Evolutionary conservation across 2,888 invertebrate species (phyloP).

Genomic region (Listrodromus nycthemerus): DNA sequence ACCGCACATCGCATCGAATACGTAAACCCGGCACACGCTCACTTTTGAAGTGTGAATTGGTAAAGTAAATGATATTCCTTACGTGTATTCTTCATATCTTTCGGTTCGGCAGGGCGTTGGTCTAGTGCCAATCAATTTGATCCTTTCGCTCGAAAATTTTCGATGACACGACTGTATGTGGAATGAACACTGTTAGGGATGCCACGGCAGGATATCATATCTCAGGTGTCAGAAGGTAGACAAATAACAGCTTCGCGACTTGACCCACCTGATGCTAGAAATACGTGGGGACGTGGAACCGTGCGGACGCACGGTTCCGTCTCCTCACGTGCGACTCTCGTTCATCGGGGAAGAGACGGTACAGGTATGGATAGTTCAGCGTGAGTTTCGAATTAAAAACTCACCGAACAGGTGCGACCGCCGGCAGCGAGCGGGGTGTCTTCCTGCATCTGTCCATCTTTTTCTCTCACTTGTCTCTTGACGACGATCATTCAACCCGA

Average conservation of each 20-base stretch:
- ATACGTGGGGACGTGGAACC: background rate
- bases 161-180: background rate
- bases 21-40: background rate
- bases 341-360: background rate
- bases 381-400: conserved; percentile 63
- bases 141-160: background rate
- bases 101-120: too few species aligned
- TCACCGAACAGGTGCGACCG: conserved; percentile 63
- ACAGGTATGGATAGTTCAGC: conserved; percentile 26
- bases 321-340: conserved; percentile 8
- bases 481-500: conserved; percentile 40
- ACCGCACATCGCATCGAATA: background rate
- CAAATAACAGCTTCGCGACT: conserved; percentile 44
- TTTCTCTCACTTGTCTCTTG: conserved; percentile 34
- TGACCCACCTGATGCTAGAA: conserved; percentile 6
- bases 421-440: conserved; percentile 33
- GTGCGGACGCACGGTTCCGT: conserved; percentile 12
- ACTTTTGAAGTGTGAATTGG: background rate
- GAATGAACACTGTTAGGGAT: background rate
- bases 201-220: conserved; percentile 32
- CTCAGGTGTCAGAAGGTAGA: conserved; percentile 39
- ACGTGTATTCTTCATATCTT: background rate
- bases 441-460: conserved; percentile 18
- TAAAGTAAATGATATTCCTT: background rate
- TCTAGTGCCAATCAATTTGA: background rate